phyloP scores from a whole-genome alignment of 2,888 invertebrate genomes.

The Hipparchia sbordonii region DNA sequence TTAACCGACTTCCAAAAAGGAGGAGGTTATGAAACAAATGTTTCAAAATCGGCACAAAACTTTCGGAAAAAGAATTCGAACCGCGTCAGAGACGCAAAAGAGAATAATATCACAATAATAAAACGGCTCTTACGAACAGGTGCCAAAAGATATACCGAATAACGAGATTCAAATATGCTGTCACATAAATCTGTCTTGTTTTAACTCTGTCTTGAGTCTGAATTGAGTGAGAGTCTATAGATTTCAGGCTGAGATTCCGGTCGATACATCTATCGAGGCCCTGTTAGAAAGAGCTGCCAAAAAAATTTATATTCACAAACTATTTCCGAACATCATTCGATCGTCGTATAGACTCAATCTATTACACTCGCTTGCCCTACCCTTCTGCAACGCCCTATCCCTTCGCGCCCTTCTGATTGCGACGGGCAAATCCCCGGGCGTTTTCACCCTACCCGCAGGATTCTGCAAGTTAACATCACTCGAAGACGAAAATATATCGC shows the following conservation, averaged over 20 bases:
- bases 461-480: slow-evolving; percentile 87
- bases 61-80: slow-evolving; percentile 21
- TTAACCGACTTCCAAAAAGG: too few species aligned
- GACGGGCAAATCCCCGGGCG: slow-evolving; percentile 91
- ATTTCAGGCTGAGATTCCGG: neutral
- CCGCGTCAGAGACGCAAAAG: slow-evolving; percentile 39
- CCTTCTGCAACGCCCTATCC: slow-evolving; percentile 81
- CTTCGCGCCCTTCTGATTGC: slow-evolving; percentile 88
- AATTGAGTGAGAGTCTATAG: too few species aligned
- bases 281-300: neutral
- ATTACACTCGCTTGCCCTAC: slow-evolving; percentile 79
- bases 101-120: slow-evolving; percentile 43
- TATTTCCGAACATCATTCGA: slow-evolving; percentile 90
- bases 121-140: neutral
- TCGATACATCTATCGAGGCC: neutral
- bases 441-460: slow-evolving; percentile 90
- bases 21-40: neutral
- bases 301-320: slow-evolving; percentile 54
- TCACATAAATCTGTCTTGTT: too few species aligned
- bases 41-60: neutral
- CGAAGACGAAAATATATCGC: slow-evolving; percentile 87
- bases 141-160: neutral
- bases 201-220: too few species aligned
- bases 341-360: slow-evolving; percentile 94
- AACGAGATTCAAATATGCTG: neutral